Percentiles rank a stretch among this genome's conserved stretches.
Evolutionary conservation across 1,140 invertebrate genomes (phyloP).

Genomic region (Leptinotarsa undecemlineata): DNA sequence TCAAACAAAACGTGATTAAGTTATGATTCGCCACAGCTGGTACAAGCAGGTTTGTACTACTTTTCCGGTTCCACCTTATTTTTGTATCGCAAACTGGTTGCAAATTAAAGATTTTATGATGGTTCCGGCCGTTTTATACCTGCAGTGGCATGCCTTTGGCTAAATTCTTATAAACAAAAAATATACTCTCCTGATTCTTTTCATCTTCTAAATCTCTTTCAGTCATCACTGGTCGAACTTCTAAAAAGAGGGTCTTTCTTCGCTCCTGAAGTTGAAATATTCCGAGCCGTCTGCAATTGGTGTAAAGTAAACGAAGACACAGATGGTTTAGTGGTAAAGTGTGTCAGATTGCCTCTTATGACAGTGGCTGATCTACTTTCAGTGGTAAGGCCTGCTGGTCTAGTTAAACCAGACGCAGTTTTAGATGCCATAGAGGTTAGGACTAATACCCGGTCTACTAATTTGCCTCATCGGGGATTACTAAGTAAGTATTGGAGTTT

Average conservation of each 20-base stretch:
- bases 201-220: slow-evolving; percentile 37
- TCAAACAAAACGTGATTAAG: no score
- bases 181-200: no score
- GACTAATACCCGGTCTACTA: slow-evolving; percentile 74
- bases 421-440: slow-evolving; percentile 91
- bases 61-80: no score
- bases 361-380: slow-evolving; percentile 83
- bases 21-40: no score
- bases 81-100: no score
- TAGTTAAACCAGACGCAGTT: slow-evolving; percentile 87
- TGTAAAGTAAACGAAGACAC: slow-evolving; percentile 70
- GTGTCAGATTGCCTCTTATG: slow-evolving; percentile 87
- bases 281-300: slow-evolving; percentile 86
- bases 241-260: slow-evolving; percentile 93
- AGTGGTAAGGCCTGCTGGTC: slow-evolving; percentile 80
- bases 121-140: no score
- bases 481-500: slow-evolving; percentile 60
- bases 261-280: slow-evolving; percentile 94
- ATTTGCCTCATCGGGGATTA: slow-evolving; percentile 80
- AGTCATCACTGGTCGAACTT: slow-evolving; percentile 80
- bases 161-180: no score
- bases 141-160: no score
- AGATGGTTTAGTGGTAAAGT: slow-evolving; percentile 59
- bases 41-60: no score
- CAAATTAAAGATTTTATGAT: no score